Base-by-base conservation (phyloP, 2,113 vertebrate genomes). In the Kryptolebias marmoratus region DNA sequence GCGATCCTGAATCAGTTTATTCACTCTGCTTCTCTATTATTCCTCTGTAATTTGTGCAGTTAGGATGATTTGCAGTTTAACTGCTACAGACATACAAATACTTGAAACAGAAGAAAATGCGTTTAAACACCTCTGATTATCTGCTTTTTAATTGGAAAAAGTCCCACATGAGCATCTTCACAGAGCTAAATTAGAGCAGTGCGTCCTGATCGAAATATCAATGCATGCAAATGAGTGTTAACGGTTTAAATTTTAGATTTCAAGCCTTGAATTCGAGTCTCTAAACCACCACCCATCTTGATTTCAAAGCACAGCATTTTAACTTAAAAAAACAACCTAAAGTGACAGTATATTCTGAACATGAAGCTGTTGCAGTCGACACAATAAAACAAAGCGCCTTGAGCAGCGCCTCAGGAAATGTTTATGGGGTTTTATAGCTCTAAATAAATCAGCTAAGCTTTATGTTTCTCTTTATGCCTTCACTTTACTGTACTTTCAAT, bases 391-490 rank as follows among this genome's bases (percentile, higher is more conserved):
- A 7, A 50, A 59, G 32, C 59, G 73, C 79, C 63, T 61, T 15
- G 48, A 77, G 66, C 58, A 31, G 45, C 16, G 55, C 79, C 64
- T 1, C 11, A 45, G 60, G 64, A 80, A 61, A 61, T 73, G 76
- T 71, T 77, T 28, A 27, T n/a, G 11, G n/a, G 71, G 32, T 71
- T 64, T 52, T 66, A 44, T 59, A 60, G 31, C 48, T 8, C 52
- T 39, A 56, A 87, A 70, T 64, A 78, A 78, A 78, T 79, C 55
- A 42, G 12, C 53, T 1, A 16, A 54, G 47, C 61, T 7, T 48
- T 18, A 64, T 30, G 44, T 49, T 60, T 68, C 45, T n/a, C 31
- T 39, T 4, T 69, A 18, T 32, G 28, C 49, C 30, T 57, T 32
- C 32, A 8, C 15, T 45, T 53, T 2, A 3, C 11, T 14, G 9